Conservation (phyloP, 2,888 invertebrate genomes). For the Drosophila atripex region DNA sequence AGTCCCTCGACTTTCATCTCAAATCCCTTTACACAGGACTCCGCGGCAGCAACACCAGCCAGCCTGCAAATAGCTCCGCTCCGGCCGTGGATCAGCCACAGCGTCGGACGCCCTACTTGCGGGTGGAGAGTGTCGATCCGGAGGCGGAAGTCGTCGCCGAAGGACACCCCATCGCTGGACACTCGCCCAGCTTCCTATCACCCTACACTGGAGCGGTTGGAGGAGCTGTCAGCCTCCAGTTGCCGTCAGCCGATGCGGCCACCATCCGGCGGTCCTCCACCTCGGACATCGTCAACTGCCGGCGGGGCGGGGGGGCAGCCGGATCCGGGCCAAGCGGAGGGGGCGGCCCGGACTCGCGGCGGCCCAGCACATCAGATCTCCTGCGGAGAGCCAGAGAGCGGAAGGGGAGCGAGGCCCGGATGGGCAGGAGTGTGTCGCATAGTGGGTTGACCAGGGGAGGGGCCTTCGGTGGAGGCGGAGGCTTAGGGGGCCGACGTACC, state of each 20-base stretch:
- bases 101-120: conserved; percentile 81
- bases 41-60: conserved; percentile 52
- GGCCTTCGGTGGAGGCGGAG: conserved; percentile 67
- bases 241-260: conserved; percentile 58
- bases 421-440: conserved; percentile 83
- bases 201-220: conserved; percentile 63
- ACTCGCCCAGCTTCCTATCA: conserved; percentile 82
- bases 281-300: conserved; percentile 82
- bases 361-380: conserved; percentile 83
- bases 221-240: conserved; percentile 21
- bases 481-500: conserved; percentile 77
- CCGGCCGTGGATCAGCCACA: conserved; percentile 42
- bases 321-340: conserved; percentile 58
- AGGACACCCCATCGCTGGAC: conserved; percentile 17
- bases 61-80: conserved; percentile 14
- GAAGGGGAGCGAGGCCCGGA: conserved; percentile 82
- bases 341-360: conserved; percentile 69
- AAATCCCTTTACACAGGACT: conserved; percentile 83
- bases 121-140: conserved; percentile 81
- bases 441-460: conserved; percentile 81
- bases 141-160: conserved; percentile 18
- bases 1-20: conserved; percentile 83
- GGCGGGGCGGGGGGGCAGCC: conserved; percentile 66
- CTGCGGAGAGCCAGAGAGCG: conserved; percentile 82
- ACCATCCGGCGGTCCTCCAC: conserved; percentile 83